Percentiles rank a stretch among this genome's conserved stretches.
Evolutionary conservation across 2,888 invertebrate species (phyloP).

Genomic region (Eristalinus aeneus): DNA sequence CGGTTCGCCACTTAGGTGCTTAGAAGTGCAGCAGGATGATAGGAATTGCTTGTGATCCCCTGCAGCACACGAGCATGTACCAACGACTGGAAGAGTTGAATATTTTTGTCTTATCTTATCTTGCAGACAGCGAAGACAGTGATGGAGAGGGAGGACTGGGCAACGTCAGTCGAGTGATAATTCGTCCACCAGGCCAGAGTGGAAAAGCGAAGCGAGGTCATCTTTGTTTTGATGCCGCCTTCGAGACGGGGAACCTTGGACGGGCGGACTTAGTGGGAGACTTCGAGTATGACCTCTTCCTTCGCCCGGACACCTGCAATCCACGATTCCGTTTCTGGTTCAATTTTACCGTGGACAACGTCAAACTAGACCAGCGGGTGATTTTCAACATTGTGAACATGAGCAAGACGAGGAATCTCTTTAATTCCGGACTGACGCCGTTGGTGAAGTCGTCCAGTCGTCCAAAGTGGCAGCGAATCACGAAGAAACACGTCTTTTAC

Average conservation of each 20-base stretch:
- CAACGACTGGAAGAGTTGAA: slow-evolving; percentile 81
- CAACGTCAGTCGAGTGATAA: slow-evolving; percentile 93
- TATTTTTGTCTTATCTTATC: not conserved
- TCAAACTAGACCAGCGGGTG: slow-evolving; percentile 95
- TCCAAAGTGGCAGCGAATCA: slow-evolving; percentile 93
- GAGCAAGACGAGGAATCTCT: slow-evolving; percentile 94
- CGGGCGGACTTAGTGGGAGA: slow-evolving; percentile 96
- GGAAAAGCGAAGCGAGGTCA: slow-evolving; percentile 98
- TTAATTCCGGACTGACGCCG: slow-evolving; percentile 95
- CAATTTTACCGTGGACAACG: slow-evolving; percentile 98
- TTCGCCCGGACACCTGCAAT: slow-evolving; percentile 97
- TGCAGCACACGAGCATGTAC: slow-evolving; percentile 86
- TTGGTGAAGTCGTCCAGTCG: slow-evolving; percentile 95
- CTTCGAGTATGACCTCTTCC: slow-evolving; percentile 96
- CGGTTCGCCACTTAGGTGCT: slow-evolving; percentile 27
- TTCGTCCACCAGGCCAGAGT: slow-evolving; percentile 94
- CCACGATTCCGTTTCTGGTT: slow-evolving; percentile 97
- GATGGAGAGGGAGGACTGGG: slow-evolving; percentile 96
- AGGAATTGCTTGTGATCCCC: slow-evolving; percentile 80
- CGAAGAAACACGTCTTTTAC: slow-evolving; percentile 93
- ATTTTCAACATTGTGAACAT: slow-evolving; percentile 98
- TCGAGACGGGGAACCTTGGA: slow-evolving; percentile 98
- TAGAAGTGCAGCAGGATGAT: slow-evolving; percentile 75
- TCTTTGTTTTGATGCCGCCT: slow-evolving; percentile 97
- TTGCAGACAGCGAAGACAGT: slow-evolving; percentile 93